Base-by-base conservation (phyloP, 2,113 vertebrate species). In the Gallinago undulata region DNA sequence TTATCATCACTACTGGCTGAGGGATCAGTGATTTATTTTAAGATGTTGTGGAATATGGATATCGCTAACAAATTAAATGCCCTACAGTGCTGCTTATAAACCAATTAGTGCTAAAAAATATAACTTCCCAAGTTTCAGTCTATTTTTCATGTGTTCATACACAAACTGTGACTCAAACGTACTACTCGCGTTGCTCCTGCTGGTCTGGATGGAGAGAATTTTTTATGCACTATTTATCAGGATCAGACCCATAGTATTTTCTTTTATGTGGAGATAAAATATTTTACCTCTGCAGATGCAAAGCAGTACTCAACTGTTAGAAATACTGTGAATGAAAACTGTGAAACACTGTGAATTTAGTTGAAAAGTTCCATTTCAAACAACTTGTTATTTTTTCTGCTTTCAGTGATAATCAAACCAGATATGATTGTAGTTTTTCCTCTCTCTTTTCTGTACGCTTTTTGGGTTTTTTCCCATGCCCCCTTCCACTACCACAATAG, bases 391-490 rank as follows among this genome's bases (percentile, higher is more conserved):
- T 43, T 43, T 16, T 67, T 82, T 56, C 28, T 2, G 11, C 28
- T 53, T 74, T 47, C 1, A 5, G 50, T 39, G 39, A 22, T n/a
- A 63, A 82, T 25, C 41, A 31, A 74, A 47, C 10, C 12, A 53
- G 66, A 31, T 55, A 59, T 27, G 1, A 25, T 31, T 51, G 19
- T 35, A 24, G 4, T 5, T 80, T 85, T 43, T 6, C 4, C 13
- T 9, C 9, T 47, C 13, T 72, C 15, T 30, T 27, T 37, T 47
- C 11, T 62, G 7, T 53, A 23, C 2, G 1, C 13, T 30, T 69
- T n/a, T 8, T 2, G 4, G 17, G 24, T 27, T 59, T 31, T n/a
- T 6, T 14, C 19, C 22, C 3, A 6, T 53, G 37, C 19, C 1
- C 5, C 14, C 4, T 57, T 62, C 11, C 7, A 24, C 53, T 4